Conservation (phyloP, 2,888 invertebrate genomes). For the Empis stercorea region DNA sequence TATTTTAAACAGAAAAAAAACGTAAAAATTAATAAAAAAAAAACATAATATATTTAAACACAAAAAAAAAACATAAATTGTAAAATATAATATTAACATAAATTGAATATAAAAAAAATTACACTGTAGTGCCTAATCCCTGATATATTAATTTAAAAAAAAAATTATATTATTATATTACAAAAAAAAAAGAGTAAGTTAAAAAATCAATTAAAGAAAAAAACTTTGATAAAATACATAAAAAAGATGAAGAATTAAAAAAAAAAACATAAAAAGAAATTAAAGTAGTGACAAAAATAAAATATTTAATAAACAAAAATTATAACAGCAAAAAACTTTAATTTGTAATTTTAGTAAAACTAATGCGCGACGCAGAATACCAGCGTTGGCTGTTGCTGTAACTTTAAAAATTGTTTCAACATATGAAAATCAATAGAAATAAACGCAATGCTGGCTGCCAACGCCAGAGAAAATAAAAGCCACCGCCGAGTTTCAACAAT, state of each 20-base stretch:
- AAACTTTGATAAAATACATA: slow-evolving; percentile 4
- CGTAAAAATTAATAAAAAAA: background rate
- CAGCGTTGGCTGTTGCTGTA: too few relatives aligned
- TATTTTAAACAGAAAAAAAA: slow-evolving; percentile 1
- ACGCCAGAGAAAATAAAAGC: too few relatives aligned
- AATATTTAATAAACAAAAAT: background rate
- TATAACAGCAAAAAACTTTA: background rate
- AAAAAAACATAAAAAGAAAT: slow-evolving; percentile 8
- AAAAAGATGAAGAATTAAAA: too few relatives aligned
- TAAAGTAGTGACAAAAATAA: background rate
- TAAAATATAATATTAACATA: slow-evolving; percentile 7
- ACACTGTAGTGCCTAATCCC: slow-evolving; percentile 25
- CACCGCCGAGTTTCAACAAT: too few relatives aligned
- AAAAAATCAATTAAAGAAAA: slow-evolving; percentile 9
- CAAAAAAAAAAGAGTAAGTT: slow-evolving; percentile 13
- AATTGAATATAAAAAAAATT: slow-evolving; percentile 13
- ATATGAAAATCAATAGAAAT: too few relatives aligned
- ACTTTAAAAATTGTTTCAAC: too few relatives aligned
- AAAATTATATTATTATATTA: slow-evolving; percentile 14
- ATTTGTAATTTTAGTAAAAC: too few relatives aligned
- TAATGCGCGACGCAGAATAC: too few relatives aligned
- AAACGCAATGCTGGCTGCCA: too few relatives aligned
- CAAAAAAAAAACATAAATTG: slow-evolving; percentile 3
- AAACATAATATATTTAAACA: too few relatives aligned
- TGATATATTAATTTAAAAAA: slow-evolving; percentile 13